A percentile compares a stretch with the other conserved stretches of the same genome.
These are phyloP conservation scores for Brachionus manjavacas DNA, from an alignment of 1,140 invertebrate species.

Conservation along the genomic window DNA sequence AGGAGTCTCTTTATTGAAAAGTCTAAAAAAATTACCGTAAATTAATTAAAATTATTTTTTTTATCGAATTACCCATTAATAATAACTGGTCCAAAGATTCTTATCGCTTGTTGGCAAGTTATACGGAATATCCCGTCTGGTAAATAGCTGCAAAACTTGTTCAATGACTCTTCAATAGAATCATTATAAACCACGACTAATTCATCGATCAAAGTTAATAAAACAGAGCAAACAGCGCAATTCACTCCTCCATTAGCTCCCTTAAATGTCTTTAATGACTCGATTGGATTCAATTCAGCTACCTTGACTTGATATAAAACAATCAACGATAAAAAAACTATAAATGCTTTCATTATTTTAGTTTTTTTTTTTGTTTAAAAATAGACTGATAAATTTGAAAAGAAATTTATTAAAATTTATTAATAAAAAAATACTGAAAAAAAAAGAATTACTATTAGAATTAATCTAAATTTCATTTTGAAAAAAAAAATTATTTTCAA, in stretches of 20 bases:
- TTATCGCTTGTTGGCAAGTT: slow-evolving; percentile 45
- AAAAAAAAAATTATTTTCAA: background rate
- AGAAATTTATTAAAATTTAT: background rate
- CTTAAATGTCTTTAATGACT: background rate
- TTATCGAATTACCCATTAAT: slow-evolving; percentile 44
- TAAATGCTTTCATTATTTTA: background rate
- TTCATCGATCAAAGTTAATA: slow-evolving; percentile 50
- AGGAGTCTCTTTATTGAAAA: slow-evolving; percentile 47
- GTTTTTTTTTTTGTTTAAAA: background rate
- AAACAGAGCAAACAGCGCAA: slow-evolving; percentile 50
- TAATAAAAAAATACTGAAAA: slow-evolving; percentile 14
- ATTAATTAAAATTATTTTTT: slow-evolving; percentile 20
- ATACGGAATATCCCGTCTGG: slow-evolving; percentile 43
- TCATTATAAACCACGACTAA: slow-evolving; percentile 50
- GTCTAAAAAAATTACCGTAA: slow-evolving; percentile 45
- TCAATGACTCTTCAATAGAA: slow-evolving; percentile 46
- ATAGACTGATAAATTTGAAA: background rate
- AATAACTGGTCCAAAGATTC: slow-evolving; percentile 46
- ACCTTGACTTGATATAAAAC: background rate
- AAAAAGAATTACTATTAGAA: background rate
- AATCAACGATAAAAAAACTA: background rate
- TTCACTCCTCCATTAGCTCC: background rate
- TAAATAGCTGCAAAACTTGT: slow-evolving; percentile 49
- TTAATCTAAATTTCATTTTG: background rate
- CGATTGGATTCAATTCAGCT: background rate